phyloP scores from a whole-genome alignment of 2,888 invertebrate species.

The Brachypalpus laphriformis region DNA sequence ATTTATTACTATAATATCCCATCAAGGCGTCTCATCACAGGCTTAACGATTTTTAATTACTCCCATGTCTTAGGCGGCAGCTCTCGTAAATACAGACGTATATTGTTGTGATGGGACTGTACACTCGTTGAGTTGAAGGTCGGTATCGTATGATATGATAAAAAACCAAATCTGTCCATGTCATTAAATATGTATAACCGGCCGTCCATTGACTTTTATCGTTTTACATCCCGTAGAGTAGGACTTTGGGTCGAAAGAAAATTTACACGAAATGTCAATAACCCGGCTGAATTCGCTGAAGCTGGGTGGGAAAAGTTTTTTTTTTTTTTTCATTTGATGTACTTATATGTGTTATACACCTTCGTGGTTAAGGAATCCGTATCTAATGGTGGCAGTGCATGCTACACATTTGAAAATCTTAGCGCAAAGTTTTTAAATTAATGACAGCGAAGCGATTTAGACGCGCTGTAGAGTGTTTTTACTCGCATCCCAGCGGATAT shows the following conservation, averaged over 20 bases:
- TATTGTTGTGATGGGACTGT: background rate
- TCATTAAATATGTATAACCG: background rate
- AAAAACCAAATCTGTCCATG: background rate
- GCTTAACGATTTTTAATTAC: constrained; percentile 11
- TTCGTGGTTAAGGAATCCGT: background rate
- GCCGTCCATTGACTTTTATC: background rate
- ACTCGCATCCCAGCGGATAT: constrained; percentile 7
- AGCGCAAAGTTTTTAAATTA: background rate
- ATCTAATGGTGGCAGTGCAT: background rate
- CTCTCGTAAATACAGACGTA: background rate
- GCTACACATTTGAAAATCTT: background rate
- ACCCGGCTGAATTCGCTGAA: background rate
- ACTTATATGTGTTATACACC: background rate
- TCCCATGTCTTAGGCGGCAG: background rate
- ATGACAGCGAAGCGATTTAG: constrained; percentile 1
- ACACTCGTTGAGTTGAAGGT: constrained; percentile 2
- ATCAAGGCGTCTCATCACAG: background rate
- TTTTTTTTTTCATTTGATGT: background rate
- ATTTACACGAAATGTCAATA: background rate
- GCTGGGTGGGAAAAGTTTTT: background rate
- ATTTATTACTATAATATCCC: constrained; percentile 9
- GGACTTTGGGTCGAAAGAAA: background rate
- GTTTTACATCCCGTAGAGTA: background rate
- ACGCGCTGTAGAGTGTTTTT: background rate
- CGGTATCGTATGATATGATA: background rate